Percentiles rank a stretch among this genome's conserved stretches.
Conservation (phyloP, 2,113 vertebrate species). For the Etheostoma spectabile region DNA sequence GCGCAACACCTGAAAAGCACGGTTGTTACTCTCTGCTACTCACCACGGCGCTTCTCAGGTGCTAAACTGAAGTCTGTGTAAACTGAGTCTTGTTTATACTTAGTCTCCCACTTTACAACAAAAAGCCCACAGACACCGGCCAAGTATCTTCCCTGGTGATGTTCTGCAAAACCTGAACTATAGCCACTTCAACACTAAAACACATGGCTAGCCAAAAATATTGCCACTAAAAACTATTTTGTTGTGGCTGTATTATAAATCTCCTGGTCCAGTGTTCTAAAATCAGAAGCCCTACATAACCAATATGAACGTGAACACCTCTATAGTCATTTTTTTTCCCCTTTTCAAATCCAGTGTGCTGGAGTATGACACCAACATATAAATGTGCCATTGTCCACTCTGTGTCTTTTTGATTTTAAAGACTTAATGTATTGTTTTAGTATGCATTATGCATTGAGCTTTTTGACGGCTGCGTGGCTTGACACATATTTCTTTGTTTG, state of each 20-base stretch:
- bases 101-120: too few relatives aligned
- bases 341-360: not conserved
- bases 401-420: constrained; percentile 37
- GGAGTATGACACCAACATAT: not conserved
- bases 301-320: not conserved
- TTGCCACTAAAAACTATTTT: not conserved
- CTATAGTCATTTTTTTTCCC: not conserved
- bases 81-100: too few relatives aligned
- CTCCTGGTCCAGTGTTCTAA: not conserved
- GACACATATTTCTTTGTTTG: constrained; percentile 71
- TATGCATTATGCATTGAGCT: constrained; percentile 52
- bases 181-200: too few relatives aligned
- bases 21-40: too few relatives aligned
- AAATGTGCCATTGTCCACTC: not conserved
- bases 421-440: constrained; percentile 50
- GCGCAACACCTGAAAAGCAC: too few relatives aligned
- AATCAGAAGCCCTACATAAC: not conserved
- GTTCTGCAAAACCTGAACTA: too few relatives aligned
- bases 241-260: not conserved
- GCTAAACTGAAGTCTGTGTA: too few relatives aligned
- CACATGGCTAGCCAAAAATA: not conserved
- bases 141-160: too few relatives aligned
- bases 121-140: not conserved
- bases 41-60: too few relatives aligned
- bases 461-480: constrained; percentile 40